A percentile compares a stretch with the other conserved stretches of the same genome.
Evolutionary conservation across 2,113 vertebrate species (phyloP).

Genomic region (Sprattus sprattus): DNA sequence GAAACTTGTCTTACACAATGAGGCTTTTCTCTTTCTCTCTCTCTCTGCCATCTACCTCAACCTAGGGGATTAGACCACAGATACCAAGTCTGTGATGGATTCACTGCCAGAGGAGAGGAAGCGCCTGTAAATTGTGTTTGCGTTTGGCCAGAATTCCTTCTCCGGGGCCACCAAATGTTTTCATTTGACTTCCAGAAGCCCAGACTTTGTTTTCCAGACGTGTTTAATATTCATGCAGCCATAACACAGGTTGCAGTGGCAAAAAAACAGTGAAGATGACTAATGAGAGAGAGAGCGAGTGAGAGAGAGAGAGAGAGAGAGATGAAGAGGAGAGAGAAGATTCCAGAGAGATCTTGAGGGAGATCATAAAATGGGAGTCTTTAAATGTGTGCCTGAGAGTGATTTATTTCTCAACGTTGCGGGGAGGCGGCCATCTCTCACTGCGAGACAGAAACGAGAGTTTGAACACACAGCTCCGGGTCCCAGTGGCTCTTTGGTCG

Average conservation of each 20-base stretch:
- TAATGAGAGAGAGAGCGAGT: background rate
- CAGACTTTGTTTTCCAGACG: conserved; percentile 2
- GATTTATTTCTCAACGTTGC: conserved; percentile 34
- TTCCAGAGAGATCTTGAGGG: conserved; percentile 21
- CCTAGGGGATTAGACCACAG: background rate
- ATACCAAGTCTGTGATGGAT: background rate
- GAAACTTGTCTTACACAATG: background rate
- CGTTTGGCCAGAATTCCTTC: conserved; percentile 16
- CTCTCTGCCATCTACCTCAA: background rate
- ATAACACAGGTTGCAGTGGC: background rate
- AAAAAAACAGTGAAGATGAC: background rate
- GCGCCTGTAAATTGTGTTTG: background rate
- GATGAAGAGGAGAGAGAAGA: background rate
- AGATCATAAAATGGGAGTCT: conserved; percentile 30
- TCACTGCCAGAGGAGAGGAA: background rate
- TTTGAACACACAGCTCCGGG: conserved; percentile 11
- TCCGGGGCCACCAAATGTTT: conserved; percentile 18
- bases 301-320: background rate
- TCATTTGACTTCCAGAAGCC: background rate
- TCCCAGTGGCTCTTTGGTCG: conserved; percentile 36
- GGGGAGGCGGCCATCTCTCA: conserved; percentile 11
- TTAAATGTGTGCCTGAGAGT: conserved; percentile 32
- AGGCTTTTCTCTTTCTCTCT: background rate
- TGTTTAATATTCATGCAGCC: background rate
- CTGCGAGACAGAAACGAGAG: conserved; percentile 19